phyloP scores from a whole-genome alignment of 2,113 vertebrate species.

The Dendrocopos noguchii region DNA sequence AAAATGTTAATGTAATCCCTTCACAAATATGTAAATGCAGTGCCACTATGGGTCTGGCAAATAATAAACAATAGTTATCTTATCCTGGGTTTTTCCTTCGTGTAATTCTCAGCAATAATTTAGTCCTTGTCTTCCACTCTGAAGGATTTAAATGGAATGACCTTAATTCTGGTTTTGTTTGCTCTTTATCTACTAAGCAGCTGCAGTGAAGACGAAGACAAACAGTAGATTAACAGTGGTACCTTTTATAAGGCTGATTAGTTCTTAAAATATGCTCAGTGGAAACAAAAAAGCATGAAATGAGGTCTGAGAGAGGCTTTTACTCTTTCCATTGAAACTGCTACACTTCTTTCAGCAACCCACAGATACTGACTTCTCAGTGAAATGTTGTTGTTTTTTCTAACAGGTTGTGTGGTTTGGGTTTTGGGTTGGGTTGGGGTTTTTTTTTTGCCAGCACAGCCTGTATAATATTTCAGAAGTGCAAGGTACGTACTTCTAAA shows the following conservation, averaged over 20 bases:
- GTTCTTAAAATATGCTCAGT: slow-evolving; percentile 78
- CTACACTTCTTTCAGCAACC: slow-evolving; percentile 52
- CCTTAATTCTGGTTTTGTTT: slow-evolving; percentile 84
- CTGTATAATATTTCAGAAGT: slow-evolving; percentile 57
- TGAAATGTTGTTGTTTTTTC: slow-evolving; percentile 59
- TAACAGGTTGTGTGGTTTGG: neutral
- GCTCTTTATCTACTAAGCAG: slow-evolving; percentile 79
- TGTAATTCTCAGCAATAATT: slow-evolving; percentile 77
- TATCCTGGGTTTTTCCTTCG: slow-evolving; percentile 64
- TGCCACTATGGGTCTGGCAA: slow-evolving; percentile 67
- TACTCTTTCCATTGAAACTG: slow-evolving; percentile 62
- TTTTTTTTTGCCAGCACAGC: slow-evolving; percentile 19
- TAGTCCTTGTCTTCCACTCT: slow-evolving; percentile 76
- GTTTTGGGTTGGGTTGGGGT: no score
- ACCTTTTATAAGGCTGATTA: slow-evolving; percentile 81
- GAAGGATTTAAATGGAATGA: slow-evolving; percentile 84
- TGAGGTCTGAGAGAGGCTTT: slow-evolving; percentile 56
- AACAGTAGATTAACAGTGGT: slow-evolving; percentile 82
- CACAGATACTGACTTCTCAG: slow-evolving; percentile 60
- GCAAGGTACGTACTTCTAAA: slow-evolving; percentile 54
- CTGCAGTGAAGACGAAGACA: slow-evolving; percentile 79
- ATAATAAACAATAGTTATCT: slow-evolving; percentile 76
- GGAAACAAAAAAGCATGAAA: slow-evolving; percentile 71
- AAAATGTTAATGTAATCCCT: slow-evolving; percentile 75
- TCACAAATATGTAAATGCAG: slow-evolving; percentile 75